These are phyloP conservation scores for Lordiphosa fenestrarum DNA, from an alignment of 2,888 invertebrate species.

Conservation along the genomic window DNA sequence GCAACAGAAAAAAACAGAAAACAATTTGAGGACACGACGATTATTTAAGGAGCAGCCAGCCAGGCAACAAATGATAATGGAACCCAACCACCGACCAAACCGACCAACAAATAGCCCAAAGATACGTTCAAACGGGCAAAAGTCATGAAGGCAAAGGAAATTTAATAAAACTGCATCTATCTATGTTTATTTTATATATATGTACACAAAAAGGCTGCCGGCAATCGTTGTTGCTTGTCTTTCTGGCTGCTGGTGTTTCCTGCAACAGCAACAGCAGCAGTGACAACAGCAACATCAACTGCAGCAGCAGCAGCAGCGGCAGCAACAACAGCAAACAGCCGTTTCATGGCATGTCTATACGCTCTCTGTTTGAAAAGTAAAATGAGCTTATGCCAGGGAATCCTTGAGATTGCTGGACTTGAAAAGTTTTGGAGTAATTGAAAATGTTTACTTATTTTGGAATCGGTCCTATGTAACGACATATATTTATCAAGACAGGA, in stretches of 20 bases:
- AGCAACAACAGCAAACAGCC: background rate
- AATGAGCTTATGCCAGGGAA: no score
- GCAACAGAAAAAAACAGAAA: conserved; percentile 27
- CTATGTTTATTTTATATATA: conserved; percentile 13
- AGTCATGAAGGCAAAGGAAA: conserved; percentile 50
- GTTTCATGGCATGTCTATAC: conserved; percentile 13
- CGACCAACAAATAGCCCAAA: conserved; percentile 48
- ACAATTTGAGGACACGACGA: conserved; percentile 67
- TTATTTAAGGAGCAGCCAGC: conserved; percentile 70
- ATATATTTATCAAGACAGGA: no score
- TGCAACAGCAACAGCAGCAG: conserved; percentile 19
- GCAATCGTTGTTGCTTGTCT: conserved; percentile 28
- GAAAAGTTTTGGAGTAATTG: no score
- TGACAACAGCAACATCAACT: no score
- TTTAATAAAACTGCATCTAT: conserved; percentile 58
- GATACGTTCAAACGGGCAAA: conserved; percentile 37
- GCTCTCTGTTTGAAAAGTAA: no score
- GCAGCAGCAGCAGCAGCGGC: background rate
- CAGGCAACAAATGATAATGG: conserved; percentile 71
- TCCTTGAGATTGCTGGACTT: no score
- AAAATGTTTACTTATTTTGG: no score
- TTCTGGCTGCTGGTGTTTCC: conserved; percentile 21
- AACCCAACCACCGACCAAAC: conserved; percentile 31
- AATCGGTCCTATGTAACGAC: no score
- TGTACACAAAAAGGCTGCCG: conserved; percentile 12